Conservation (phyloP, 2,888 invertebrate genomes). For the Stenurella melanura region DNA sequence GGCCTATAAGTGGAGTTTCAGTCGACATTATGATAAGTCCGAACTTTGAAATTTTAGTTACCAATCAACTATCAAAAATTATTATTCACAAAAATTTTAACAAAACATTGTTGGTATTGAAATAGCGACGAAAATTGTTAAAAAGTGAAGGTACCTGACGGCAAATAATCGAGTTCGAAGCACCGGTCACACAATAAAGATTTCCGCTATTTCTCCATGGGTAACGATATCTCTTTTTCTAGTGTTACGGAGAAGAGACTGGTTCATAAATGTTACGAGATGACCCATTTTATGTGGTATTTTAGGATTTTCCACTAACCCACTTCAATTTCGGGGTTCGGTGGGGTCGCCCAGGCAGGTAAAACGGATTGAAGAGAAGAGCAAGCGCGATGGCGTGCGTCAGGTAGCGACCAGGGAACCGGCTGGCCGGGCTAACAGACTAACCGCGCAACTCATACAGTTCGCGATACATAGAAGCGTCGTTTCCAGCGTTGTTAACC, state of each 20-base stretch:
- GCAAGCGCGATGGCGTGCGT: constrained; percentile 64
- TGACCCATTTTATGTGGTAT: constrained; percentile 30
- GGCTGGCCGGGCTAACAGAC: constrained; percentile 68
- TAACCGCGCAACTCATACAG: constrained; percentile 63
- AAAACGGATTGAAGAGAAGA: constrained; percentile 55
- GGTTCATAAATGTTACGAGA: background rate
- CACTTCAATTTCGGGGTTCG: constrained; percentile 54
- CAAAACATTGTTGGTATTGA: too few species aligned
- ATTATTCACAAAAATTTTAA: too few species aligned
- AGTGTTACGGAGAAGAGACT: background rate
- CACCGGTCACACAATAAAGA: too few species aligned
- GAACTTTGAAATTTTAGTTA: too few species aligned
- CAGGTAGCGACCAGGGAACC: constrained; percentile 62
- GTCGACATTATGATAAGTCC: too few species aligned
- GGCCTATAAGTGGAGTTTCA: too few species aligned
- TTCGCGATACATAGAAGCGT: constrained; percentile 42
- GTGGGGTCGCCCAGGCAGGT: constrained; percentile 55
- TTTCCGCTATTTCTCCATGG: too few species aligned
- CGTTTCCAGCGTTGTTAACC: constrained; percentile 45
- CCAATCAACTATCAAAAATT: too few species aligned
- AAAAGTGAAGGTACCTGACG: too few species aligned
- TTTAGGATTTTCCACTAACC: constrained; percentile 57
- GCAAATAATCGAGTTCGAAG: too few species aligned
- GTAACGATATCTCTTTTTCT: background rate
- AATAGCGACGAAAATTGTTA: too few species aligned